A percentile compares a stretch with the other conserved stretches of the same genome.
phyloP scores from a whole-genome alignment of 2,888 invertebrate genomes.

The Drosophila prostipennis region DNA sequence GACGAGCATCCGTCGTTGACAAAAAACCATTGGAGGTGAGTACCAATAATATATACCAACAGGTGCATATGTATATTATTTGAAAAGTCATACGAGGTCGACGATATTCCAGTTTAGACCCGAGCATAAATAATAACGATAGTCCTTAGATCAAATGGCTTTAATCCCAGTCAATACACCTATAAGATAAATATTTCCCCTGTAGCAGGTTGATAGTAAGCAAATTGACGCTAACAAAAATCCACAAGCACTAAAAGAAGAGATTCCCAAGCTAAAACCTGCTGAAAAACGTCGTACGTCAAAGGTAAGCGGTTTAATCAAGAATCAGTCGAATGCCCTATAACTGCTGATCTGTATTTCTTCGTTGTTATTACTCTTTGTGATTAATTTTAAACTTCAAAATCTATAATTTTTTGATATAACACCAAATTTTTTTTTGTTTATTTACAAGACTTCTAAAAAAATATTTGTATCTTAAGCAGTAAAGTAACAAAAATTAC shows the following conservation, averaged over 20 bases:
- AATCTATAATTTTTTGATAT: no score
- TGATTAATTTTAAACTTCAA: neutral
- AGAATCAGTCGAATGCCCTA: neutral
- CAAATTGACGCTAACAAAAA: conserved; percentile 83
- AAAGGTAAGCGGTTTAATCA: conserved; percentile 79
- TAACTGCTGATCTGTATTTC: neutral
- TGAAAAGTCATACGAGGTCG: neutral
- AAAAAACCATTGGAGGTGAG: conserved; percentile 80
- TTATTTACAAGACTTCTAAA: no score
- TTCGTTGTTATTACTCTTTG: neutral
- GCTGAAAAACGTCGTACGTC: conserved; percentile 82
- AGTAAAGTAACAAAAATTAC: no score
- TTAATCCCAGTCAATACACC: neutral
- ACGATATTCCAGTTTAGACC: neutral
- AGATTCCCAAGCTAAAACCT: conserved; percentile 87
- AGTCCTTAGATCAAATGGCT: conserved; percentile 2
- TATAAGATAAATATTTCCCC: conserved; percentile 33
- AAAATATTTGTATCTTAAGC: no score
- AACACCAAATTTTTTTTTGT: no score
- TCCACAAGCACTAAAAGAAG: conserved; percentile 86
- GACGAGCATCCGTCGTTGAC: conserved; percentile 80
- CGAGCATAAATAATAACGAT: neutral
- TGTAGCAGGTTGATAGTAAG: conserved; percentile 71
- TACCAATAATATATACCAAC: conserved; percentile 2
- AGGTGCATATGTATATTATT: neutral